Base-by-base conservation (phyloP, 2,113 vertebrate species). In the Serilophus lunatus region DNA sequence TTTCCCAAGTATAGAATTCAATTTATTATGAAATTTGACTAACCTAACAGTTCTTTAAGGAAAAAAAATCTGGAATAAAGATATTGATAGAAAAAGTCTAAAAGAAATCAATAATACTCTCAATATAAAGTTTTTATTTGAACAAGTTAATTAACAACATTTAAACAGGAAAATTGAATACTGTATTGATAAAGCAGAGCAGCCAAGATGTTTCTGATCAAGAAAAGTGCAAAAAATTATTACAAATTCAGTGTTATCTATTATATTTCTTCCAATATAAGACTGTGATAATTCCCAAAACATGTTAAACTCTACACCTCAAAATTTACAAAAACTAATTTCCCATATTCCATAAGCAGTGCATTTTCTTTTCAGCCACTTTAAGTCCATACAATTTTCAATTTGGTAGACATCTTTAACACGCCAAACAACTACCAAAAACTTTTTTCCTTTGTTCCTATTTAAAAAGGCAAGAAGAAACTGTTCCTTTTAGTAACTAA, bases 401-500 rank as follows among this genome's bases (percentile, higher is more conserved):
- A 3, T 44, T 69, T 66, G 80, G 82, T 7, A 87, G 14, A 8
- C 2, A 15, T 42, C 35, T 40, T 47, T 36, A 82, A 90, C 83
- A 51, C 42, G 57, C 29, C 77, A 71, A 81, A 40, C 13, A 60
- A 49, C 22, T 88, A 83, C 14, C 49, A 5, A 20, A n/a, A 88
- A 92, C 77, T 93, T 92, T 70, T 89, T 87, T 24, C 33, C 29
- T 17, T 69, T 87, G 45, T 61, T 82, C 26, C 50, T 85, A 25
- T 74, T 85, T 44, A 69, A 74, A 92, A 91, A 80, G 20, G 28
- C 63, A 74, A 49, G 47, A 93, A 80, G 42, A 90, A 94, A 65
- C 70, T 91, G 57, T 65, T 95, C 84, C 59, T 82, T 83, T 86
- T 94, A 78, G 84, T 74, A 95, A 77, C 28, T 92, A 87, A 63